Conservation (phyloP, 2,113 vertebrate species). For the Sinocyclocheilus anophthalmus region DNA sequence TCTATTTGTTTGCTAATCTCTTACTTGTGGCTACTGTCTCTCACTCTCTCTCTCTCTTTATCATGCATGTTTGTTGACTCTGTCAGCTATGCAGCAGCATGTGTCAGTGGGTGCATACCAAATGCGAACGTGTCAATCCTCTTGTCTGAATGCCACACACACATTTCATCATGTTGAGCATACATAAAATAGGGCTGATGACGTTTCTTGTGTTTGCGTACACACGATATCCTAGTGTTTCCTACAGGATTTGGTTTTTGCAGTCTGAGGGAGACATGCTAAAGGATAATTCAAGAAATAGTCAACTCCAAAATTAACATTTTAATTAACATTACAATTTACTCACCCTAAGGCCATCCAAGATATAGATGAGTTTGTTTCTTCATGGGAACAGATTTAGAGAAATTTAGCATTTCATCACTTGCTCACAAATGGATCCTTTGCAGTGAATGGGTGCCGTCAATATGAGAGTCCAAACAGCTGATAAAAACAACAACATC, state of each 20-base stretch:
- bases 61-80: constrained; percentile 23
- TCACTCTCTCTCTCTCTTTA: not conserved
- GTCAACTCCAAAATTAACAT: too few relatives aligned
- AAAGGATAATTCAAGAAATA: not conserved
- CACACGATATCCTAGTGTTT: not conserved
- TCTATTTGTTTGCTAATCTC: not conserved
- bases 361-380: too few relatives aligned
- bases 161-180: constrained; percentile 18
- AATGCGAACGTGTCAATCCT: not conserved
- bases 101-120: constrained; percentile 23
- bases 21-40: not conserved
- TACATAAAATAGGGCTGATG: not conserved
- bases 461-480: too few relatives aligned
- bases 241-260: not conserved
- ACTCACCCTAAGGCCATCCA: too few relatives aligned
- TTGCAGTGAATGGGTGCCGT: too few relatives aligned
- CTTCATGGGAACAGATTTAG: too few relatives aligned
- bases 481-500: too few relatives aligned
- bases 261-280: not conserved
- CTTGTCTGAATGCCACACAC: constrained; percentile 27
- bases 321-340: too few relatives aligned
- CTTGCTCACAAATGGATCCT: too few relatives aligned
- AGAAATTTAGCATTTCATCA: too few relatives aligned
- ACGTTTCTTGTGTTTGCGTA: not conserved
- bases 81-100: constrained; percentile 10